Percentiles rank a stretch among this genome's conserved stretches.
Evolutionary conservation across 1,140 invertebrate species (phyloP).

Genomic region (Pseudobourletiella spinata): DNA sequence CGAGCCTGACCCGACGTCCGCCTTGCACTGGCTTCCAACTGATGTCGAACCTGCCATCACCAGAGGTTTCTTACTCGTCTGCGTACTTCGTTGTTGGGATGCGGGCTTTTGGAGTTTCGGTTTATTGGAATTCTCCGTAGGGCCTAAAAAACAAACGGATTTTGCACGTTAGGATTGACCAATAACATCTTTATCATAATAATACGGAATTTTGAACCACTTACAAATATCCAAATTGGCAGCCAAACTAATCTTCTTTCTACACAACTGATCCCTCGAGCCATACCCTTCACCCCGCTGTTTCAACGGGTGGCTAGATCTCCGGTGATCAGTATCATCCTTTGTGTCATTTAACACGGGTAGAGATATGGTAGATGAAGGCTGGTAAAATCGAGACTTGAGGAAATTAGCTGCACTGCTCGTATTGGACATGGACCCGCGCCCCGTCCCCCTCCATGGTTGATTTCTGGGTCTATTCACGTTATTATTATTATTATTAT

Average conservation of each 20-base stretch:
- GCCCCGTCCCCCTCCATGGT: not conserved
- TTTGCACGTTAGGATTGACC: no score
- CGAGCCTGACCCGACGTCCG: no score
- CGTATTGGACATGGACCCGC: not conserved
- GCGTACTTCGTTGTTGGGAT: not conserved
- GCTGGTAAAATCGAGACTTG: slow-evolving; percentile 45
- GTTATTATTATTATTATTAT: slow-evolving; percentile 6
- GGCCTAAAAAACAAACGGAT: not conserved
- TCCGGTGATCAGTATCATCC: not conserved
- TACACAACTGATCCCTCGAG: not conserved
- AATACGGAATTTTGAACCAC: not conserved
- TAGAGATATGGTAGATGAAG: slow-evolving; percentile 49
- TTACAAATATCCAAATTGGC: not conserved
- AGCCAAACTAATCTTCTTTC: no score
- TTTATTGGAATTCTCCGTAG: not conserved
- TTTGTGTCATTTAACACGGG: slow-evolving; percentile 43
- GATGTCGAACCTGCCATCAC: no score
- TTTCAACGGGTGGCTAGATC: no score
- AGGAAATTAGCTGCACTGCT: not conserved
- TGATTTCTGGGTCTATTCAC: not conserved
- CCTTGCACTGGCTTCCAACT: no score
- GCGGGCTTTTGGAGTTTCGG: not conserved
- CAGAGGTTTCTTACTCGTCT: not conserved
- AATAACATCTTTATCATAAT: not conserved
- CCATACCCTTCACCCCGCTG: no score